Percentiles rank a stretch among this genome's conserved stretches.
These are phyloP conservation scores for Xyliphius kryptos DNA, from an alignment of 2,113 vertebrate genomes.

Conservation along the genomic window DNA sequence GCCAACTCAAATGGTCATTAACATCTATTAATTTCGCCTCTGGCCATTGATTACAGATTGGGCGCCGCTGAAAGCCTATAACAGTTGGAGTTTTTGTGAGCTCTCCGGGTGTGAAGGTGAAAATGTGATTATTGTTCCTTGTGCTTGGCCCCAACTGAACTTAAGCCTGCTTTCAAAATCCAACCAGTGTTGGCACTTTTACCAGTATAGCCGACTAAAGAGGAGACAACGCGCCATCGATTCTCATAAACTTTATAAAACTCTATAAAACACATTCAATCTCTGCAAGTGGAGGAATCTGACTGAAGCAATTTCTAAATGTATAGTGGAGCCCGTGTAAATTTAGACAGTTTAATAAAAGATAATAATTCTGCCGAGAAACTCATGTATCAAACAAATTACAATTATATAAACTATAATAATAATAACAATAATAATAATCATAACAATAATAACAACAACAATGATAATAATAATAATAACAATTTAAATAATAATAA, in stretches of 20 bases:
- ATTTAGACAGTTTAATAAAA: neutral
- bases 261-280: conserved; percentile 4
- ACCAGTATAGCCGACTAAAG: too few relatives aligned
- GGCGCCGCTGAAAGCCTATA: conserved; percentile 57
- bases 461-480: too few relatives aligned
- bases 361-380: too few relatives aligned
- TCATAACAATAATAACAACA: too few relatives aligned
- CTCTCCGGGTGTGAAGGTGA: conserved; percentile 52
- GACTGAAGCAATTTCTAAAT: conserved; percentile 23
- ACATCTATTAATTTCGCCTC: conserved; percentile 70
- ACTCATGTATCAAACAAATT: too few relatives aligned
- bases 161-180: conserved; percentile 57
- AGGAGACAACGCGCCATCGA: too few relatives aligned
- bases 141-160: conserved; percentile 61
- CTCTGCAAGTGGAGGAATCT: neutral
- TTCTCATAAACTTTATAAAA: conserved; percentile 16
- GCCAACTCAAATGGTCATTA: conserved; percentile 67
- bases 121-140: conserved; percentile 64
- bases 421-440: too few relatives aligned
- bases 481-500: too few relatives aligned
- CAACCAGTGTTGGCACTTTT: conserved; percentile 56
- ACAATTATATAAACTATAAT: too few relatives aligned
- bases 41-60: conserved; percentile 59
- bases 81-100: conserved; percentile 60
- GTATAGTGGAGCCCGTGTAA: neutral